Conservation (phyloP, 64 coral and sea anemone species). For the Actinia equina region DNA sequence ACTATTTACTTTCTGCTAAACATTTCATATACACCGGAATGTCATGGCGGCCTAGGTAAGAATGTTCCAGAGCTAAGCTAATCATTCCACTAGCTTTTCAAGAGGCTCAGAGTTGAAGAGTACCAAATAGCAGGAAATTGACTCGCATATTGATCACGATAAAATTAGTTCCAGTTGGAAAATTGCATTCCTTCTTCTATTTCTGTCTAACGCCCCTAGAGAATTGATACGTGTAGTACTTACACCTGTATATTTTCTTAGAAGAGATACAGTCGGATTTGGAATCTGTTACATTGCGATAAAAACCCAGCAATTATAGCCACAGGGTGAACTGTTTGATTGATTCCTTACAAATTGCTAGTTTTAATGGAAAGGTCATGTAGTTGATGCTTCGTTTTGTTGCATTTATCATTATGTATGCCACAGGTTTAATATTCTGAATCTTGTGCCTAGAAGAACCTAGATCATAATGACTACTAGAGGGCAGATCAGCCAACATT, state of each 20-base stretch:
- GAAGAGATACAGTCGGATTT: neutral
- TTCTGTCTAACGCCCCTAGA: neutral
- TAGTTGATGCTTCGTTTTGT: neutral
- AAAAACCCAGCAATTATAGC: neutral
- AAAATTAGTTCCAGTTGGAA: neutral
- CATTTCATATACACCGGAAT: too few species aligned
- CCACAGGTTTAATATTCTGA: too few species aligned
- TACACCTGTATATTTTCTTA: neutral
- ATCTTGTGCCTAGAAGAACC: too few species aligned
- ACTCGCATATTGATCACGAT: neutral
- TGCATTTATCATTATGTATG: too few species aligned
- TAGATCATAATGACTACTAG: too few species aligned
- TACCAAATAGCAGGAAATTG: conserved; percentile 3
- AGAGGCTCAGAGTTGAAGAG: conserved; percentile 4
- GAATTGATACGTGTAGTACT: too few species aligned
- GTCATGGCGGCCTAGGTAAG: too few species aligned
- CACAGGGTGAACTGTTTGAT: neutral
- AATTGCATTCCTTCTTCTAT: neutral
- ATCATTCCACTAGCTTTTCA: neutral
- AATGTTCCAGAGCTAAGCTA: neutral
- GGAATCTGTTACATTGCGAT: neutral
- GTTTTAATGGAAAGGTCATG: neutral
- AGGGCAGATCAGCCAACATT: too few species aligned
- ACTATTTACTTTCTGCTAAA: too few species aligned
- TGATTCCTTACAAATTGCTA: neutral